Percentiles rank a stretch among this genome's conserved stretches.
These are phyloP conservation scores for Scrobipalpa costella DNA, from an alignment of 2,888 invertebrate genomes.

Conservation along the genomic window DNA sequence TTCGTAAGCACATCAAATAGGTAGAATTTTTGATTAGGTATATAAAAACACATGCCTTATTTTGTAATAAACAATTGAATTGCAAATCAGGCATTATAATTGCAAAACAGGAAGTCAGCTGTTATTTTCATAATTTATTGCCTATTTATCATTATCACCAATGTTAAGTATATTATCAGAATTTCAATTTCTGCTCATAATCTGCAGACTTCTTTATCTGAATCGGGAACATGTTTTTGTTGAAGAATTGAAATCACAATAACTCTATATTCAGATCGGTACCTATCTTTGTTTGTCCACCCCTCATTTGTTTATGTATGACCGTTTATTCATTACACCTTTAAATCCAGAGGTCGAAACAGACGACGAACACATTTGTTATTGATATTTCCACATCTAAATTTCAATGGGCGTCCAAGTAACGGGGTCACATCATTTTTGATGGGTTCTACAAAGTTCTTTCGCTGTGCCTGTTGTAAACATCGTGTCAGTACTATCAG, in stretches of 20 bases:
- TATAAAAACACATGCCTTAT: conserved; percentile 8
- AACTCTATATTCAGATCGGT: conserved; percentile 72
- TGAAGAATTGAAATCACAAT: conserved; percentile 64
- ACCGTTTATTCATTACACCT: conserved; percentile 57
- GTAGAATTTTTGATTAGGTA: no score
- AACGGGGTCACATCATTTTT: conserved; percentile 75
- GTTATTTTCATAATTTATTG: conserved; percentile 6
- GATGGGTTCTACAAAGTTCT: conserved; percentile 66
- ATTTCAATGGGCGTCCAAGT: conserved; percentile 70
- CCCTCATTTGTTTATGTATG: conserved; percentile 72
- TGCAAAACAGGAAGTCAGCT: conserved; percentile 6
- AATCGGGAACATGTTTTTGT: conserved; percentile 57
- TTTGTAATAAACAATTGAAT: conserved; percentile 11
- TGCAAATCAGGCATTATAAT: conserved; percentile 6
- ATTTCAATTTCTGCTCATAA: not conserved
- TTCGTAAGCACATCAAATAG: not conserved
- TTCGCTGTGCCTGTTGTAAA: conserved; percentile 45
- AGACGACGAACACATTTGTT: conserved; percentile 70
- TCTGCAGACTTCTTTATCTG: not conserved
- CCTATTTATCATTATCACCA: conserved; percentile 1
- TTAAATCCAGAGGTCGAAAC: conserved; percentile 66
- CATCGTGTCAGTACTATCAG: conserved; percentile 27
- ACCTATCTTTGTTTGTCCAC: conserved; percentile 66
- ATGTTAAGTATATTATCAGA: not conserved
- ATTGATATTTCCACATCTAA: conserved; percentile 71